These are phyloP conservation scores for Acipenser transmontanus DNA, from an alignment of 2,797 vertebrate species.

Conservation along the genomic window DNA sequence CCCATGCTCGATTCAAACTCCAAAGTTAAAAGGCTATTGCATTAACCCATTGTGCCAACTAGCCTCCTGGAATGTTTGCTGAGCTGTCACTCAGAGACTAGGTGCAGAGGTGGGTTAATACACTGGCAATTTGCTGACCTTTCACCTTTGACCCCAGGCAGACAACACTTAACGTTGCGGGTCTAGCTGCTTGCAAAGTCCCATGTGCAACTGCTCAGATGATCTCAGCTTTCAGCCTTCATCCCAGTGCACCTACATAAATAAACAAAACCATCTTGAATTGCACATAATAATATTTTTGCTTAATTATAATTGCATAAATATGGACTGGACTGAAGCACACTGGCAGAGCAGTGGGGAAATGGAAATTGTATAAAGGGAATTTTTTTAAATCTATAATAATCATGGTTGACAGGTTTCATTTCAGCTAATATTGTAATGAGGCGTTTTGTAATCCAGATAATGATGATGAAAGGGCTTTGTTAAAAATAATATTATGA, in stretches of 20 bases:
- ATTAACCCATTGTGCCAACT: neutral
- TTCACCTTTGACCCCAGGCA: slow-evolving; percentile 32
- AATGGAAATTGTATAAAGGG: neutral
- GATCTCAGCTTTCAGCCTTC: slow-evolving; percentile 43
- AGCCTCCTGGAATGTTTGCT: slow-evolving; percentile 8
- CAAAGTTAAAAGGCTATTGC: neutral
- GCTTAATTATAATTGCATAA: slow-evolving; percentile 56
- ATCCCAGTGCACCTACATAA: slow-evolving; percentile 50
- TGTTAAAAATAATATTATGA: too few species aligned
- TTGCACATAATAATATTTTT: slow-evolving; percentile 61
- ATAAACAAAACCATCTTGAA: slow-evolving; percentile 56
- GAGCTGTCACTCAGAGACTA: slow-evolving; percentile 12
- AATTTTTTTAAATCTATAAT: too few species aligned
- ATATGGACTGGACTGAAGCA: slow-evolving; percentile 49
- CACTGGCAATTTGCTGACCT: slow-evolving; percentile 37
- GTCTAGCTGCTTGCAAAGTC: neutral
- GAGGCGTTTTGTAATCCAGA: too few species aligned
- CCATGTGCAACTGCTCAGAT: neutral
- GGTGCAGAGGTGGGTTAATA: slow-evolving; percentile 15
- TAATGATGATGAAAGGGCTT: too few species aligned
- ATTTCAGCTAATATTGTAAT: too few species aligned
- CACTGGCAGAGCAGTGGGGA: slow-evolving; percentile 42
- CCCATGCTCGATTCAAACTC: too few species aligned
- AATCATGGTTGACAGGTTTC: too few species aligned
- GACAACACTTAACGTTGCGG: slow-evolving; percentile 11